Conservation (phyloP, 2,113 vertebrate species). For the Scortum barcoo region DNA sequence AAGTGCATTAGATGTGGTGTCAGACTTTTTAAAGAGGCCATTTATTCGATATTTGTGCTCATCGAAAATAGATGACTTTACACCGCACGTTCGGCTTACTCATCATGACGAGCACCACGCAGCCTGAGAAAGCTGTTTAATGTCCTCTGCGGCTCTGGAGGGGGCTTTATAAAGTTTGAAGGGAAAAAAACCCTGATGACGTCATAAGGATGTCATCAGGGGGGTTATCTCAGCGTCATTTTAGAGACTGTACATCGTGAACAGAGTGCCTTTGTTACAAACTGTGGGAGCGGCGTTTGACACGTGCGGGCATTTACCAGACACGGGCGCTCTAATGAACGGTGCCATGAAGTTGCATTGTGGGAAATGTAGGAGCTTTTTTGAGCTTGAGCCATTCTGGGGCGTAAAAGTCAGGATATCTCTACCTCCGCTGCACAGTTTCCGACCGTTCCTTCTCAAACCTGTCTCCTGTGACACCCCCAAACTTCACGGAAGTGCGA, state of each 20-base stretch:
- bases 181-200: neutral
- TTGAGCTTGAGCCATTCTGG: neutral
- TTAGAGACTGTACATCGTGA: neutral
- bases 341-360: neutral
- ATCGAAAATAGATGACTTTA: neutral
- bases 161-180: neutral
- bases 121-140: neutral
- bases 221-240: neutral
- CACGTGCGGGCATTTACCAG: neutral
- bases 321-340: neutral
- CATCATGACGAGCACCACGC: neutral
- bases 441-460: neutral
- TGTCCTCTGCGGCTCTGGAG: neutral
- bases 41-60: neutral
- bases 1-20: neutral
- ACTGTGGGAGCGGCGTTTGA: neutral
- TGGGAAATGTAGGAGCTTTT: neutral
- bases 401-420: neutral
- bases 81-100: neutral
- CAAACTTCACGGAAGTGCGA: neutral
- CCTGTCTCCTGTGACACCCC: neutral
- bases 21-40: neutral
- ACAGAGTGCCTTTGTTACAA: neutral
- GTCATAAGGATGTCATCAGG: neutral
- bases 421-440: neutral